Conservation (phyloP, 1,140 invertebrate species). For the Formica selysi region DNA sequence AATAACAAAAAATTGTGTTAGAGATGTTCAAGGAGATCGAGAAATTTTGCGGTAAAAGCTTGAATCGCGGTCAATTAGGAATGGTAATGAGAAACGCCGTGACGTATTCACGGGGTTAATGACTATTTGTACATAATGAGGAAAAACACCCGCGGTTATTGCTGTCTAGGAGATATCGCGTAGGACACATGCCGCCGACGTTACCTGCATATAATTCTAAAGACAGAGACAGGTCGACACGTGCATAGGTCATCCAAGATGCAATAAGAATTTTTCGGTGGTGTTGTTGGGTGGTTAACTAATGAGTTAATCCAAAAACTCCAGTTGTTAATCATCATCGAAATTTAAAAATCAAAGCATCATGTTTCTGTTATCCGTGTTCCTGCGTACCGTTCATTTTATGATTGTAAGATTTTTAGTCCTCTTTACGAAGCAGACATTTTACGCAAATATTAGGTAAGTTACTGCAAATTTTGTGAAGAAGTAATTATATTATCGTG, state of each 20-base stretch:
- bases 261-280: background rate
- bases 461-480: too few relatives aligned
- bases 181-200: slow-evolving; percentile 49
- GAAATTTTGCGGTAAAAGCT: background rate
- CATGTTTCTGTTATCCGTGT: too few relatives aligned
- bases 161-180: slow-evolving; percentile 32
- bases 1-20: background rate
- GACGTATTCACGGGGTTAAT: slow-evolving; percentile 35
- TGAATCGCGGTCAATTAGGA: slow-evolving; percentile 57
- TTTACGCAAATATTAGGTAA: too few relatives aligned
- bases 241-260: slow-evolving; percentile 8
- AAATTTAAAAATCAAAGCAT: too few relatives aligned
- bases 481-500: too few relatives aligned
- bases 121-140: slow-evolving; percentile 68
- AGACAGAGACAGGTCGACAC: slow-evolving; percentile 32
- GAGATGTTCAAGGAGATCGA: background rate
- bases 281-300: too few relatives aligned
- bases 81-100: background rate
- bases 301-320: too few relatives aligned
- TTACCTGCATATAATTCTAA: slow-evolving; percentile 41
- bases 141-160: slow-evolving; percentile 27
- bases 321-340: background rate
- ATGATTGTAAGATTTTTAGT: too few relatives aligned
- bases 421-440: too few relatives aligned
- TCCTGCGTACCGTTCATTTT: too few relatives aligned